Evolutionary conservation across 2,113 vertebrate genomes (phyloP), one percentile per base, ranked within the genome.

Genomic region (Heterotilapia buettikoferi): DNA sequence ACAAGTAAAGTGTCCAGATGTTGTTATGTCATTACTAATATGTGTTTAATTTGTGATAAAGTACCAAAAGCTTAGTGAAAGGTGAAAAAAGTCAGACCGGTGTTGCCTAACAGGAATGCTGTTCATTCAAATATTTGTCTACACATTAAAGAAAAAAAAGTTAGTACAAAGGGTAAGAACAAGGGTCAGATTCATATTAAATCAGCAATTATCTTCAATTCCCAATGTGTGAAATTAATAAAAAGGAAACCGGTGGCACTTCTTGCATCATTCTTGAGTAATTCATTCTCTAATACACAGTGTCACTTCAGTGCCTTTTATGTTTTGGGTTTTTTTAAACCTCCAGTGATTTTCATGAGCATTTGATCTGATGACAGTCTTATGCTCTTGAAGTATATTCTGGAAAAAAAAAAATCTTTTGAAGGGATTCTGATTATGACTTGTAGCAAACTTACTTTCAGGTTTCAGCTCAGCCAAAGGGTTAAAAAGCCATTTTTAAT

Each of bases 211-310:
- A 56, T 66, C 12, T 18, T 7, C 21, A 50, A 36, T 63, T 33
- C 57, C 38, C 4, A 50, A 16, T 10, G 7, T n/a, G 80, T 29
- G 21, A 84, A 76, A 14, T 9, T 9, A 59, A 7, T 21, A 33
- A 61, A 66, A 9, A 56, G n/a, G 14, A 12, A 61, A 79, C 21
- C 31, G 3, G 40, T 79, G 84, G 82, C 84, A 43, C 78, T 26
- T 38, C 13, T 90, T 88, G 83, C 86, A 88, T 91, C 86, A 89
- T 29, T 81, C 40, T 91, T 86, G 59, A 88, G 29, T 84, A 80
- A 90, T 33, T 89, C 50, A 16, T 31, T 84, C 5, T 83, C 24
- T 66, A 26, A 9, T 47, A 19, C 21, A 14, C 19, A 7, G 16
- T 54, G n/a, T 24, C 4, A 18, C 24, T 5, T 0, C 43, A 16